These are phyloP conservation scores for Marronus borbonicus DNA, from an alignment of 2,888 invertebrate species.

Conservation along the genomic window DNA sequence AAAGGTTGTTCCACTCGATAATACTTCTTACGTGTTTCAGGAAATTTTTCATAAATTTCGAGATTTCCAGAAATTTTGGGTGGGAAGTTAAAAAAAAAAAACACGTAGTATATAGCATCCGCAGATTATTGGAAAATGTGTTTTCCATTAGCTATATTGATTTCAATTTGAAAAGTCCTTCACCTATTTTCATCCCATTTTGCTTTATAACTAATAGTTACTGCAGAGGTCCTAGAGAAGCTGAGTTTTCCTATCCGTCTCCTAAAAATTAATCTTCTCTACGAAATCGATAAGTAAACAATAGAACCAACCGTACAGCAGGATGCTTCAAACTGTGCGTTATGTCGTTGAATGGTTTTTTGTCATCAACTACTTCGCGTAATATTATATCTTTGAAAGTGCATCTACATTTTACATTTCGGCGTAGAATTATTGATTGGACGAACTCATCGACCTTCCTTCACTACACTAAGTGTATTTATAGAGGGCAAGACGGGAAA, in stretches of 20 bases:
- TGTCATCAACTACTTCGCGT: slow-evolving; percentile 14
- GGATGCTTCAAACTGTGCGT: not conserved
- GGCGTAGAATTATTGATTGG: slow-evolving; percentile 34
- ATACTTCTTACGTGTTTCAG: too few relatives aligned
- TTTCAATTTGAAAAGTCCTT: too few relatives aligned
- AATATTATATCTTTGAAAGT: slow-evolving; percentile 28
- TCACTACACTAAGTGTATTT: slow-evolving; percentile 19
- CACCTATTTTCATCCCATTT: too few relatives aligned
- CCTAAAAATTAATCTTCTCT: not conserved
- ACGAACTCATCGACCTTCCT: not conserved
- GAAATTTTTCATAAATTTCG: too few relatives aligned
- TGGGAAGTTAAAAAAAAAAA: too few relatives aligned
- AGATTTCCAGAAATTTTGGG: too few relatives aligned
- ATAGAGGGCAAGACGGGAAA: slow-evolving; percentile 9
- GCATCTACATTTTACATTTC: slow-evolving; percentile 21
- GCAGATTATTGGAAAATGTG: too few relatives aligned
- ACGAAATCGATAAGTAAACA: slow-evolving; percentile 15
- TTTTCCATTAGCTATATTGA: too few relatives aligned
- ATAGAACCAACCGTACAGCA: not conserved
- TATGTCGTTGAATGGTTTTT: slow-evolving; percentile 13
- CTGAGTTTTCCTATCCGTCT: not conserved
- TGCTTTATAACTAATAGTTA: too few relatives aligned
- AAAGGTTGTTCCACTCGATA: too few relatives aligned
- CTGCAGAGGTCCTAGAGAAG: not conserved
- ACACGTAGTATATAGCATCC: too few relatives aligned